Base-by-base conservation (phyloP, 2,888 invertebrate species). In the Noctua janthina region DNA sequence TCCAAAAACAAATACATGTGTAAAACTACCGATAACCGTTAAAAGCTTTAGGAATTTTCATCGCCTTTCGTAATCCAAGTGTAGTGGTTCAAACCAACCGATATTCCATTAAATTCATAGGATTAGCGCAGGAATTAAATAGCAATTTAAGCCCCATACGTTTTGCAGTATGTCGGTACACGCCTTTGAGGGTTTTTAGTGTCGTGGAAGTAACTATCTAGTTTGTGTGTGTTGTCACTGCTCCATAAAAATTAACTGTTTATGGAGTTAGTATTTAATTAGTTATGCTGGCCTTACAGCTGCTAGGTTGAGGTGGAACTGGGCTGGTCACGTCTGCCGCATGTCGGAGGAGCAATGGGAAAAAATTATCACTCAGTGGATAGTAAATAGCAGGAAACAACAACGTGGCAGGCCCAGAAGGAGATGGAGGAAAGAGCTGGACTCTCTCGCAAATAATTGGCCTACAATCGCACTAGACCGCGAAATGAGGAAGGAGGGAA, bases 51-150 rank as follows among this genome's bases (percentile, higher is more conserved):
- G 49, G 62, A 74, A 76, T 86, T 84, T 87, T 75, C 75, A 67
- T 73, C 80, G 59, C 69, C 56, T n/a, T 54, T 39, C 59, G 20
- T 69, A 85, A 83, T 78, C 70, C 62, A 7, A 62, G 43, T 78
- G 35, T 79, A 54, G 86, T 81, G 82, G 66, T 74, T 78, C 39
- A 29, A 59, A 67, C 49, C 68, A 80, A 17, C 43, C 87, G 73
- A 80, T 85, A 84, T 76, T 56, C 87, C 78, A 87, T 87, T 88
- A 84, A 84, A 82, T 70, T 80, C 43, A 70, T 43, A 23, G 74
- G 82, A 79, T 89, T 84, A 84, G 10, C 51, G 35, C 59, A 49
- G 73, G 71, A 79, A 85, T 88, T 82, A 82, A 89, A 82, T 75
- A 82, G 74, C 76, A 74, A 79, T 88, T 79, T 82, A 79, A 85